phyloP scores from a whole-genome alignment of 2,797 vertebrate species.

The Poecilia picta region DNA sequence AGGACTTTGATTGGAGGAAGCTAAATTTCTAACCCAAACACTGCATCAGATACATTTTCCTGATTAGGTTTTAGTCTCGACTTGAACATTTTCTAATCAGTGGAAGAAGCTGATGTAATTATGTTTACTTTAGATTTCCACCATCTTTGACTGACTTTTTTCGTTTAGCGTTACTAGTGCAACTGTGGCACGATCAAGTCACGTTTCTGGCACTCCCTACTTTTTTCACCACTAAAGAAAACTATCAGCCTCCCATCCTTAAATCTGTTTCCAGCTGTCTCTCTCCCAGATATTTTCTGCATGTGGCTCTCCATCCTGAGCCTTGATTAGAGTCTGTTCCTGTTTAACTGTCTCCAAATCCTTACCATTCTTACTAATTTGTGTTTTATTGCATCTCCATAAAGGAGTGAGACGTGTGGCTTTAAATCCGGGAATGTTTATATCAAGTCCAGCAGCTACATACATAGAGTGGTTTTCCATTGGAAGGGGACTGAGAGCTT shows the following conservation, averaged over 20 bases:
- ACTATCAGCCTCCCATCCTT: constrained; percentile 13
- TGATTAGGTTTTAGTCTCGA: constrained; percentile 4
- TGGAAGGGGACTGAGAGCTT: neutral
- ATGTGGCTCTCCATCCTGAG: constrained; percentile 35
- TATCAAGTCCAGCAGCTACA: constrained; percentile 26
- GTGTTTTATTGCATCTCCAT: constrained; percentile 37
- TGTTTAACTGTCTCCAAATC: neutral
- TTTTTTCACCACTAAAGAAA: neutral
- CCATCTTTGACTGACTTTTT: neutral
- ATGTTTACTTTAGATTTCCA: constrained; percentile 16
- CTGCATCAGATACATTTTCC: constrained; percentile 8
- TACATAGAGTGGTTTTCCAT: neutral
- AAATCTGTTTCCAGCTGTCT: constrained; percentile 10
- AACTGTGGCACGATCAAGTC: constrained; percentile 15
- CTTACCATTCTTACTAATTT: constrained; percentile 47
- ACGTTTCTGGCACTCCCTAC: neutral
- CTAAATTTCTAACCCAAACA: constrained; percentile 2
- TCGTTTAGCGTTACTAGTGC: neutral
- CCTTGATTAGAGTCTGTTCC: constrained; percentile 2
- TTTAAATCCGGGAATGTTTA: constrained; percentile 45
- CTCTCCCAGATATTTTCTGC: constrained; percentile 33
- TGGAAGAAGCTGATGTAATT: constrained; percentile 10
- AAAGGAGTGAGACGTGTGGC: constrained; percentile 44
- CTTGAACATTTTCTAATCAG: constrained; percentile 8
- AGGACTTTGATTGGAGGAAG: neutral